Conservation (phyloP, 2,113 vertebrate genomes). For the Zingel zingel region DNA sequence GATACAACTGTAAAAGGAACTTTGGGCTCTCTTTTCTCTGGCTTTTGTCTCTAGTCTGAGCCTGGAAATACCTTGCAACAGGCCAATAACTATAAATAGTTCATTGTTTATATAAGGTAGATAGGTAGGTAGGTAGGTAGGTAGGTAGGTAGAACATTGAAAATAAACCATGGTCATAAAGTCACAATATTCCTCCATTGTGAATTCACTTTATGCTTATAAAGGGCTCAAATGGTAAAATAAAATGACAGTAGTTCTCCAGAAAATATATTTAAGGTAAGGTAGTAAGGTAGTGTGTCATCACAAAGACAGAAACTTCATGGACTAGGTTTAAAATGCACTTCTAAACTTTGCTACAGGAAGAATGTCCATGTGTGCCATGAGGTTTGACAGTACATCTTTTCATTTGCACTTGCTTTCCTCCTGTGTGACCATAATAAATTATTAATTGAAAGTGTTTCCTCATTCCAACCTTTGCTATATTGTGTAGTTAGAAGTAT, state of each 20-base stretch:
- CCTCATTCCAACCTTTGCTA: slow-evolving; percentile 1
- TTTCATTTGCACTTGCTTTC: slow-evolving; percentile 21
- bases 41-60: neutral
- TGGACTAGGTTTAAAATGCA: slow-evolving; percentile 29
- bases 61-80: neutral
- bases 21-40: neutral
- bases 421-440: slow-evolving; percentile 19
- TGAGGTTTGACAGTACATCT: slow-evolving; percentile 34
- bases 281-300: neutral
- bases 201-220: neutral
- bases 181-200: neutral
- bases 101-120: neutral
- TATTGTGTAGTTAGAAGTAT: neutral
- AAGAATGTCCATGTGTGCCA: slow-evolving; percentile 20
- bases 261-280: neutral
- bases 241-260: neutral
- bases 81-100: neutral
- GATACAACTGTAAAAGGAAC: neutral
- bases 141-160: neutral
- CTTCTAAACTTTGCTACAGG: neutral
- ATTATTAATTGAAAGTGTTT: slow-evolving; percentile 57
- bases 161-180: neutral
- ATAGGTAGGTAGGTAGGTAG: too few species aligned
- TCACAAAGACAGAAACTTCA: slow-evolving; percentile 13
- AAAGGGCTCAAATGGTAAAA: neutral